phyloP scores from a whole-genome alignment of 2,113 vertebrate species.

The Atlantisia rogersi region DNA sequence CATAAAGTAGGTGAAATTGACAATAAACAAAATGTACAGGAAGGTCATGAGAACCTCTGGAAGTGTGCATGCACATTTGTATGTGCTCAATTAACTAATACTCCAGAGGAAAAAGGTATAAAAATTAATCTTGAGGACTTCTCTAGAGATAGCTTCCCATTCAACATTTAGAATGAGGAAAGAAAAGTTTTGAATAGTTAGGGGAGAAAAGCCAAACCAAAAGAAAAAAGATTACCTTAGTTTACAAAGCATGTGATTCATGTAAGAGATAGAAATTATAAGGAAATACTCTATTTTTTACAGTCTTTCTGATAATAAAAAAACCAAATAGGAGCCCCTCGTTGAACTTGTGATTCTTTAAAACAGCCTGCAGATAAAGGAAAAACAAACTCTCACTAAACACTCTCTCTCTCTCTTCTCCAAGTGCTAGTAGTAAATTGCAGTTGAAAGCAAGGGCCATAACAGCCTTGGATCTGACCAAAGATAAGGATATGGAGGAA shows the following conservation, averaged over 20 bases:
- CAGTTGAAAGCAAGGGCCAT: background rate
- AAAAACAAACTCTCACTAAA: background rate
- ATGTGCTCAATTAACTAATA: background rate
- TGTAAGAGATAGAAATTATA: background rate
- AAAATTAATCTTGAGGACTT: background rate
- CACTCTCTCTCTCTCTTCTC: background rate
- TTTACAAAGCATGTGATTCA: background rate
- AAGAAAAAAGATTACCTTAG: background rate
- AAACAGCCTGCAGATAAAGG: background rate
- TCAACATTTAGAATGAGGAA: background rate
- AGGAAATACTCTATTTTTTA: background rate
- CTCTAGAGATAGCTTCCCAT: background rate
- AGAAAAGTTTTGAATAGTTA: background rate
- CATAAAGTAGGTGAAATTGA: background rate
- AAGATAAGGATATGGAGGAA: background rate
- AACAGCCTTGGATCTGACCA: background rate
- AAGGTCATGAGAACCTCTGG: background rate
- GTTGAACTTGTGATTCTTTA: background rate
- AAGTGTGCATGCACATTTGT: background rate
- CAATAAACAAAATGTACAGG: background rate
- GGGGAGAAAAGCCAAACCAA: rapidly evolving
- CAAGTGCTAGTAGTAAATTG: background rate
- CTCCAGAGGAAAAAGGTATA: background rate
- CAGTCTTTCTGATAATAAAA: background rate
- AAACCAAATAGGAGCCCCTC: rapidly evolving